A percentile compares a stretch with the other conserved stretches of the same genome.
phyloP scores from a whole-genome alignment of 2,888 invertebrate species.

The Dasypolia templi region DNA sequence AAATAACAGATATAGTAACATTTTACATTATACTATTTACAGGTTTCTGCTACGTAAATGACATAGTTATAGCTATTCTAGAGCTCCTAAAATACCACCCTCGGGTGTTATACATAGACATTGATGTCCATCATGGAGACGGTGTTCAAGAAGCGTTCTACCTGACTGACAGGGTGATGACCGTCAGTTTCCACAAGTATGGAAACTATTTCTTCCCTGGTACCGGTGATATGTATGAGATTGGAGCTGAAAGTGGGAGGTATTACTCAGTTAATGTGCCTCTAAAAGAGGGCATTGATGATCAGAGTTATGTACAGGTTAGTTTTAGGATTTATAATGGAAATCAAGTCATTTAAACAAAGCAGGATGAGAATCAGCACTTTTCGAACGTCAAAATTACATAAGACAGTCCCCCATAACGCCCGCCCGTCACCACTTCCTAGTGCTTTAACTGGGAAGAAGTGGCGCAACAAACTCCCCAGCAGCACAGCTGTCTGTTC shows the following conservation, averaged over 20 bases:
- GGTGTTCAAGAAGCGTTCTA: constrained; percentile 99
- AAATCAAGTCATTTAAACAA: no score
- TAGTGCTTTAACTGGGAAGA: no score
- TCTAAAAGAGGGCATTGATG: constrained; percentile 99
- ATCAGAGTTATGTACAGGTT: constrained; percentile 96
- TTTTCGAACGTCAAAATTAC: no score
- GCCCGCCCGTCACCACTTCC: no score
- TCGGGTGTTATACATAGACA: constrained; percentile 99
- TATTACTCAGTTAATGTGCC: constrained; percentile 99
- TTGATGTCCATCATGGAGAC: constrained; percentile 99
- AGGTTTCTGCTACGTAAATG: constrained; percentile 99
- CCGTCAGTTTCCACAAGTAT: constrained; percentile 99
- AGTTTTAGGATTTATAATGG: not conserved
- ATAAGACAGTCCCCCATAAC: no score
- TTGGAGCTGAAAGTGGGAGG: constrained; percentile 98
- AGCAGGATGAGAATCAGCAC: no score
- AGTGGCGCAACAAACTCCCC: no score
- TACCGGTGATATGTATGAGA: constrained; percentile 99
- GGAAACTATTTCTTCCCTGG: constrained; percentile 99
- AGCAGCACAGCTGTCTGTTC: no score
- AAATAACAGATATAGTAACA: not conserved
- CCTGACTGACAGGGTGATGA: constrained; percentile 99
- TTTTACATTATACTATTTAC: constrained; percentile 59
- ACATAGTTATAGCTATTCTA: constrained; percentile 99
- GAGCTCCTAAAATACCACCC: constrained; percentile 98